Conservation (phyloP, 2,888 invertebrate species). For the Mycalesis mineus region DNA sequence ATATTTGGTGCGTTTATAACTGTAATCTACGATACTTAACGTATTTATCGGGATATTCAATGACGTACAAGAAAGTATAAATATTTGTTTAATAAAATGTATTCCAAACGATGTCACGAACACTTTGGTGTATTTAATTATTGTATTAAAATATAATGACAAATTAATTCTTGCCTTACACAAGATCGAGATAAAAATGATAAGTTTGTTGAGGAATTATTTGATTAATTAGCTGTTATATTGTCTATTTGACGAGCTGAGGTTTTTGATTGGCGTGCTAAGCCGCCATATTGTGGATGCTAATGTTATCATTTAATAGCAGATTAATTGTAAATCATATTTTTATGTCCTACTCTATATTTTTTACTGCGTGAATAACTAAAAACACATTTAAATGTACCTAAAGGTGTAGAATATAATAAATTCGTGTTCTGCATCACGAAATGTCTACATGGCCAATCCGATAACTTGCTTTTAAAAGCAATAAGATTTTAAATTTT, state of each 20-base stretch:
- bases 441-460: no score
- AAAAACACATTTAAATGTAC: not conserved
- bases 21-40: no score
- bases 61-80: no score
- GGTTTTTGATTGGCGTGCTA: constrained; percentile 23
- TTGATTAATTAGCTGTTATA: constrained; percentile 34
- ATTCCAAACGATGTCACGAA: not conserved
- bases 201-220: constrained; percentile 41
- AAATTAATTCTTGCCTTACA: constrained; percentile 17
- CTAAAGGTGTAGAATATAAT: not conserved
- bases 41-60: no score
- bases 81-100: not conserved
- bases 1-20: no score
- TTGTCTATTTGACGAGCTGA: constrained; percentile 16
- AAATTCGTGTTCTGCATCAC: not conserved
- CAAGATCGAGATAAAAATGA: constrained; percentile 34
- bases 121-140: not conserved
- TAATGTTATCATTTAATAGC: constrained; percentile 18
- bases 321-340: constrained; percentile 15
- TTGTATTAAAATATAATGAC: constrained; percentile 9
- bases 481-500: no score
- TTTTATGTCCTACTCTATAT: constrained; percentile 9
- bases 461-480: no score
- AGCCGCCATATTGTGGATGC: constrained; percentile 18
- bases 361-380: not conserved